Conservation (phyloP, 2,888 invertebrate genomes). For the Ophion ventricosus region DNA sequence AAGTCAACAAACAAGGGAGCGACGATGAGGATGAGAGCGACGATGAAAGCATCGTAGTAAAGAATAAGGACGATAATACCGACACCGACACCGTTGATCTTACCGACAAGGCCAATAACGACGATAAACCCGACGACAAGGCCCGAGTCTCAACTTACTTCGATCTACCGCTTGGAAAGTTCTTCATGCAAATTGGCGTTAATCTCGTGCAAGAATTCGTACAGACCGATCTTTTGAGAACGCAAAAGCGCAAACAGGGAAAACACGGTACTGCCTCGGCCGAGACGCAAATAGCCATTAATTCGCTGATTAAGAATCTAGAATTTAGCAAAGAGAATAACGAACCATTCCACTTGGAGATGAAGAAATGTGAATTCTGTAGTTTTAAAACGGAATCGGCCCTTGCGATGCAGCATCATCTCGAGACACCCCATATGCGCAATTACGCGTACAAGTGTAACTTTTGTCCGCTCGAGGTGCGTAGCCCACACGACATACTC, state of each 20-base stretch:
- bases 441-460: conserved; percentile 94
- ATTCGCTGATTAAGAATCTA: conserved; percentile 92
- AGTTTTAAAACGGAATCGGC: conserved; percentile 95
- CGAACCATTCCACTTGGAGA: conserved; percentile 89
- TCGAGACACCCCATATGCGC: conserved; percentile 96
- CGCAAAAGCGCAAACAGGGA: conserved; percentile 93
- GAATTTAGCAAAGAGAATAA: conserved; percentile 94
- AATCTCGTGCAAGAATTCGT: conserved; percentile 96
- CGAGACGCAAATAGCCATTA: conserved; percentile 90
- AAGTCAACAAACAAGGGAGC: conserved; percentile 71
- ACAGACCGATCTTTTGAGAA: conserved; percentile 94
- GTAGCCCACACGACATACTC: conserved; percentile 94
- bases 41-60: conserved; percentile 57
- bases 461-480: conserved; percentile 91
- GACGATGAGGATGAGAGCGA: conserved; percentile 80
- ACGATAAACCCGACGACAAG: conserved; percentile 73
- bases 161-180: conserved; percentile 94
- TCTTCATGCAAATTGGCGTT: conserved; percentile 95
- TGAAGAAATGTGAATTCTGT: conserved; percentile 94
- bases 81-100: conserved; percentile 72
- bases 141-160: conserved; percentile 89
- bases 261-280: conserved; percentile 87
- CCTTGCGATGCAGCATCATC: conserved; percentile 92
- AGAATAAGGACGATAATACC: conserved; percentile 57
- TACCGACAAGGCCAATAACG: conserved; percentile 66